Evolutionary conservation across 2,888 invertebrate species (phyloP).

Genomic region (Ametastegia equiseti): DNA sequence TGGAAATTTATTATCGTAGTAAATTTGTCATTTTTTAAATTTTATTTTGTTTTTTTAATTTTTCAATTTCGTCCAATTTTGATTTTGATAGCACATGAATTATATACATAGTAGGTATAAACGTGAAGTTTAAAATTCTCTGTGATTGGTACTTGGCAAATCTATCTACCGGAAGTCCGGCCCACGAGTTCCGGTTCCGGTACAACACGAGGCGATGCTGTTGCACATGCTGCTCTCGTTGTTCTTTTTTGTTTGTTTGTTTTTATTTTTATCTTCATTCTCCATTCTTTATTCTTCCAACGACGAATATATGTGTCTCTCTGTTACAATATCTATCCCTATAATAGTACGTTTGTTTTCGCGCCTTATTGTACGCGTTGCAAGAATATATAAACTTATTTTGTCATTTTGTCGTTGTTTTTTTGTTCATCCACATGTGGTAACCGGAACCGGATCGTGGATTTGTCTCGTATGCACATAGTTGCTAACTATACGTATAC

Average conservation of each 20-base stretch:
- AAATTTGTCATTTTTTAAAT: too few relatives aligned
- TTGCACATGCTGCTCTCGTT: conserved; percentile 39
- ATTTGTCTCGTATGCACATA: too few relatives aligned
- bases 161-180: conserved; percentile 76
- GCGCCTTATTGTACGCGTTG: not conserved
- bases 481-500: too few relatives aligned
- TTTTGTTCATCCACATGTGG: not conserved
- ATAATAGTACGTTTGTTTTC: not conserved
- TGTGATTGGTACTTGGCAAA: conserved; percentile 64
- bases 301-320: conserved; percentile 48
- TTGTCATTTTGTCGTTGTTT: not conserved
- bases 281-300: conserved; percentile 34
- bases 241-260: conserved; percentile 30
- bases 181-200: conserved; percentile 74
- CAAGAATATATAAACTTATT: not conserved
- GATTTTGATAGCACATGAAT: too few relatives aligned
- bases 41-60: too few relatives aligned
- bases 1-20: too few relatives aligned
- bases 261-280: conserved; percentile 41
- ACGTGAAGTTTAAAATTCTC: conserved; percentile 10
- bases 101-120: too few relatives aligned
- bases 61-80: too few relatives aligned
- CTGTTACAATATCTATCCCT: conserved; percentile 50
- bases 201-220: conserved; percentile 53
- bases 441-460: not conserved